These are phyloP conservation scores for Rhamphomyia laevipes DNA, from an alignment of 2,888 invertebrate species.

Conservation along the genomic window DNA sequence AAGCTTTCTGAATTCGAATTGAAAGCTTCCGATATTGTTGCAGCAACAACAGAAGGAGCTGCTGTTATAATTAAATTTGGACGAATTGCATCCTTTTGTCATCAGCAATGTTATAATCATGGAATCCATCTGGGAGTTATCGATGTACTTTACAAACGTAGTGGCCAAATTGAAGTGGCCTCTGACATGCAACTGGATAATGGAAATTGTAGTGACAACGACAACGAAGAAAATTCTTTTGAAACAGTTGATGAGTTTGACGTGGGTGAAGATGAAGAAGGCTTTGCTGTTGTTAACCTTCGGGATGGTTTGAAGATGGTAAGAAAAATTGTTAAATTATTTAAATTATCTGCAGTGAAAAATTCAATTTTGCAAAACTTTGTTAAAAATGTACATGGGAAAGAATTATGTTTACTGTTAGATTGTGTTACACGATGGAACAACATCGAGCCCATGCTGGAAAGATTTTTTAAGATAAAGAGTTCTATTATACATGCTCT, in stretches of 20 bases:
- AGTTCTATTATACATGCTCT: not conserved
- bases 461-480: not conserved
- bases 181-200: not conserved
- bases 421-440: slow-evolving; percentile 1
- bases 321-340: not conserved
- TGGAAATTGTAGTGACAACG: not conserved
- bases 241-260: slow-evolving; percentile 1
- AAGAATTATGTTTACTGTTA: not conserved
- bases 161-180: not conserved
- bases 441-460: slow-evolving; percentile 2
- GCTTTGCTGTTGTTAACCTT: not conserved
- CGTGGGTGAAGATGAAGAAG: not conserved
- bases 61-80: slow-evolving; percentile 1
- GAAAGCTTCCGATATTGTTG: not conserved
- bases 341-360: not conserved
- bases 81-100: not conserved
- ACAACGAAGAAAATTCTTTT: not conserved
- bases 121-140: slow-evolving; percentile 1
- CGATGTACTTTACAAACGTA: slow-evolving; percentile 1
- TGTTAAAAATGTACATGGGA: not conserved
- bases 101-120: slow-evolving; percentile 1
- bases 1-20: slow-evolving; percentile 1
- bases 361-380: not conserved
- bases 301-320: slow-evolving; percentile 1
- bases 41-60: not conserved